Conservation (phyloP, 2,113 vertebrate genomes). For the Tringa solitaria region DNA sequence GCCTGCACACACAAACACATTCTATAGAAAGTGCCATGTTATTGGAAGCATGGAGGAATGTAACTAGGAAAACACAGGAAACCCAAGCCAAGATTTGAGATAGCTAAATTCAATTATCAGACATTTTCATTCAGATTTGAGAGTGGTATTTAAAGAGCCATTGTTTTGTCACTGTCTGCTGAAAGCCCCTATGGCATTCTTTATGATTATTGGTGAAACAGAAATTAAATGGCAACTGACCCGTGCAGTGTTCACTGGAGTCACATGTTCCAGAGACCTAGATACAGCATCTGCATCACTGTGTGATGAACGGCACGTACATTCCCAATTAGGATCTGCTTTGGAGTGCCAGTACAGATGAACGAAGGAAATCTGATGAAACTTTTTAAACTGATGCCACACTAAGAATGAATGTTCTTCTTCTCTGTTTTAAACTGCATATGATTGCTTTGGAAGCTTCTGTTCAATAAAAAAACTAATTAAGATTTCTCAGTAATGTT, state of each 20-base stretch:
- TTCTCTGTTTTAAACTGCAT: not conserved
- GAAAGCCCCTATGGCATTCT: conserved; percentile 18
- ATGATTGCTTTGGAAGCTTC: not conserved
- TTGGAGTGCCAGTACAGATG: not conserved
- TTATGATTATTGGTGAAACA: conserved; percentile 57
- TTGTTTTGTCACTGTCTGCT: not conserved
- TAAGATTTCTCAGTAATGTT: not conserved
- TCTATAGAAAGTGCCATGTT: conserved; percentile 36
- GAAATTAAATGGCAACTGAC: conserved; percentile 54
- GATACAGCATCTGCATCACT: conserved; percentile 9
- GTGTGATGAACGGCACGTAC: conserved; percentile 32
- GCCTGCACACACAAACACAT: not conserved
- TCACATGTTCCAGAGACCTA: not conserved
- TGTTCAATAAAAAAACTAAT: not conserved
- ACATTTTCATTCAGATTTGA: conserved; percentile 7
- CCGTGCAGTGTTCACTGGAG: not conserved
- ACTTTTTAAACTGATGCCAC: not conserved
- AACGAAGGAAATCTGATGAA: not conserved
- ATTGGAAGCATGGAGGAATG: conserved; percentile 17
- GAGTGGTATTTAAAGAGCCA: not conserved
- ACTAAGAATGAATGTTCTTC: not conserved
- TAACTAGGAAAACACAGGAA: conserved; percentile 42
- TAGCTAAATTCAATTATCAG: conserved; percentile 11
- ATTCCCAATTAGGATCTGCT: not conserved
- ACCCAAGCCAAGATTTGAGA: conserved; percentile 17